Conservation (phyloP, 1,140 invertebrate genomes). For the Drosophila guanche region DNA sequence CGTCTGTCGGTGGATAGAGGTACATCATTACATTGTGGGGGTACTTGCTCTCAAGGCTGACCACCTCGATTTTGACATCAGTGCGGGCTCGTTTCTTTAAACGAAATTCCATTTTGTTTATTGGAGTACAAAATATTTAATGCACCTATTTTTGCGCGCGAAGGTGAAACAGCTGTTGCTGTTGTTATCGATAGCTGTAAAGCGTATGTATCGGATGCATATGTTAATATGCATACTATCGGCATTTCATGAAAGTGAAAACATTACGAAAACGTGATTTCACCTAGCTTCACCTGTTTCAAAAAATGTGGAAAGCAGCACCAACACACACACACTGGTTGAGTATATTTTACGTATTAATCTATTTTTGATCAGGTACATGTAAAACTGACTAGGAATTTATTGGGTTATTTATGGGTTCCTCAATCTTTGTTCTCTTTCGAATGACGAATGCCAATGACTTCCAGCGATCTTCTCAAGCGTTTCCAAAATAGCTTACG, state of each 20-base stretch:
- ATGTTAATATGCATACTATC: not conserved
- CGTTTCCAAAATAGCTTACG: slow-evolving; percentile 81
- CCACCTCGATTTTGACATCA: slow-evolving; percentile 73
- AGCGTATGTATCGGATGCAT: too few species aligned
- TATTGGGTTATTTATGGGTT: not conserved
- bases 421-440: slow-evolving; percentile 38
- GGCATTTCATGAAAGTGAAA: not conserved
- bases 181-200: slow-evolving; percentile 3
- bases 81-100: slow-evolving; percentile 66
- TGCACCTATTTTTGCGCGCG: slow-evolving; percentile 50
- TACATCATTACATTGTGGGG: slow-evolving; percentile 92
- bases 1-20: slow-evolving; percentile 88
- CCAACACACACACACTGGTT: not conserved
- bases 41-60: slow-evolving; percentile 85
- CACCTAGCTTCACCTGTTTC: too few species aligned
- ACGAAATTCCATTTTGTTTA: slow-evolving; percentile 73
- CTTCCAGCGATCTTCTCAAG: slow-evolving; percentile 59
- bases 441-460: slow-evolving; percentile 48
- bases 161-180: slow-evolving; percentile 50
- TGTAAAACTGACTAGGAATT: slow-evolving; percentile 58
- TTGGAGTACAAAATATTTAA: slow-evolving; percentile 4
- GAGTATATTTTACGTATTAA: slow-evolving; percentile 3
- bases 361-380: slow-evolving; percentile 64
- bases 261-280: not conserved
- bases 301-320: too few species aligned